Conservation (phyloP, 1,140 invertebrate species). For the Druon quercuslanigerum region DNA sequence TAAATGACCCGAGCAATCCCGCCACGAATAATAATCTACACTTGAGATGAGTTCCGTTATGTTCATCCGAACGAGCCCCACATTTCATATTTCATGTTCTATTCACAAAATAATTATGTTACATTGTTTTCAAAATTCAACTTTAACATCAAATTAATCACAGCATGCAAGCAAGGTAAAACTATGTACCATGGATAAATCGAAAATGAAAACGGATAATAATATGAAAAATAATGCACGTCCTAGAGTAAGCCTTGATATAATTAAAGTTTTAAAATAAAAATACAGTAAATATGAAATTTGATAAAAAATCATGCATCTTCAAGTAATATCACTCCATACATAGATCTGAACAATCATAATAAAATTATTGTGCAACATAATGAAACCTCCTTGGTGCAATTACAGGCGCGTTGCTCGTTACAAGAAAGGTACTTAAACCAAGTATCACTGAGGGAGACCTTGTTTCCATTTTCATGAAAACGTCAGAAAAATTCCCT, state of each 20-base stretch:
- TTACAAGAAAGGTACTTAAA: constrained; percentile 47
- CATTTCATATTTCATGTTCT: neutral
- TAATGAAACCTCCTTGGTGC: constrained; percentile 37
- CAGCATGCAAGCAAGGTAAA: too few relatives aligned
- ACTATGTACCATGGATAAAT: too few relatives aligned
- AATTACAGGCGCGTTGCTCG: constrained; percentile 43
- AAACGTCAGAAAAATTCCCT: constrained; percentile 45
- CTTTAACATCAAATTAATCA: too few relatives aligned
- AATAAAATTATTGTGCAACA: constrained; percentile 16
- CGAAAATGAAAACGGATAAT: too few relatives aligned
- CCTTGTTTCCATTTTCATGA: constrained; percentile 43
- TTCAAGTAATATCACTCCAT: too few relatives aligned
- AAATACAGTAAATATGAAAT: too few relatives aligned
- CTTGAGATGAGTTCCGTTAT: constrained; percentile 44
- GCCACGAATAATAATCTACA: constrained; percentile 45
- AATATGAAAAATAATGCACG: too few relatives aligned
- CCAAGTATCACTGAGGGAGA: constrained; percentile 47
- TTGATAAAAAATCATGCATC: too few relatives aligned
- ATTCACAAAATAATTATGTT: neutral
- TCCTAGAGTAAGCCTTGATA: too few relatives aligned
- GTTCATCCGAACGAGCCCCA: constrained; percentile 33
- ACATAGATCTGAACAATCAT: neutral
- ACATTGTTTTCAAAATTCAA: neutral
- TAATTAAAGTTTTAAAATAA: too few relatives aligned
- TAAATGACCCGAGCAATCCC: constrained; percentile 40